Base-by-base conservation (phyloP, 2,888 invertebrate species). In the Drosophila neutralis region DNA sequence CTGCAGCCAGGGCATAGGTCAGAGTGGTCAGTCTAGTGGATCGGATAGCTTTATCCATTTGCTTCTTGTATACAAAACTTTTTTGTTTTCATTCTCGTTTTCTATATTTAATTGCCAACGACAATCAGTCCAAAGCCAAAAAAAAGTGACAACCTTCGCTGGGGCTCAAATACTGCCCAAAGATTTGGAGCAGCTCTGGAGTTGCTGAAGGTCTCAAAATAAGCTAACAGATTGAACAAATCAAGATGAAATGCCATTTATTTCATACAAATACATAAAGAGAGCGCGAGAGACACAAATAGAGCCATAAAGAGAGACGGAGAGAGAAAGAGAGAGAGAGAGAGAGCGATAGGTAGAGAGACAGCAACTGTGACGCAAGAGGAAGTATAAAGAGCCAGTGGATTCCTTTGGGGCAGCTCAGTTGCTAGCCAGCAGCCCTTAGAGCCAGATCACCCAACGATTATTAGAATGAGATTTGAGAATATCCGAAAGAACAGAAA, bases 371-470 rank as follows among this genome's bases (percentile, higher is more conserved):
- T 49, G 13, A 45, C 4, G 15, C 7, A 27, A 29, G 18, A 29
- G 27, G 6, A 29, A 27, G 38, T 69, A 77, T 78, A 76, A 75
- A 71, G 52, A 59, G 40, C 45, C 49, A 45, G 33, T 35, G 15
- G 5, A 31, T 65, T 51, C 53, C n/a, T 54, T 45, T 5, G 11
- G 3, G 38, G 27, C 53, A 24, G 45, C 7, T 56, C 76, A 80
- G 71, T 80, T 29, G 70, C 52, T 31, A 13, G 21, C 49, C 33
- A 36, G 24, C 68, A 24, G 36, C 29, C 13, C 13, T n/a, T 48
- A 61, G 27, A 77, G 56, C 13, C 36, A 40, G 77, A 52, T 42
- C 38, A 53, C 1, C 49, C 71, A 71, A 71, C 2, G 33, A 49
- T 53, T 45, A 18, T 1, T 10, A 51, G 40, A 36, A 49, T 45